Evolutionary conservation across 2,888 invertebrate species (phyloP).

Genomic region (Leptinotarsa peninsularis): DNA sequence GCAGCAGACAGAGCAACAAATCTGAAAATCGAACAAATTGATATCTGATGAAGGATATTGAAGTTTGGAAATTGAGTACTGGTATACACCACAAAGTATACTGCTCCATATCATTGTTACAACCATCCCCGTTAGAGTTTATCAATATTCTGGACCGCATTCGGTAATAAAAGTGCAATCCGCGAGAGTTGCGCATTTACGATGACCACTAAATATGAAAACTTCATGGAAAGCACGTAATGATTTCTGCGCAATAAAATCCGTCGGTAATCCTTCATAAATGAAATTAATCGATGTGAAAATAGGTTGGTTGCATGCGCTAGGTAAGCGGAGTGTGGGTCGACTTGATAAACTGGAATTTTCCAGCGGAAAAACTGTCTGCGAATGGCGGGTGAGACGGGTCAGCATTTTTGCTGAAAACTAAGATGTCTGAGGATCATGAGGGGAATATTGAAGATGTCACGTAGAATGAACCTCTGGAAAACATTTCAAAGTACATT

Average conservation of each 20-base stretch:
- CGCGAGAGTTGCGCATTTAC: conserved; percentile 41
- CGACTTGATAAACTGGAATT: conserved; percentile 17
- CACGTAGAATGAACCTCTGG: neutral
- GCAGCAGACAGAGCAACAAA: no score
- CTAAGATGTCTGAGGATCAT: neutral
- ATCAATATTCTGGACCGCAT: conserved; percentile 36
- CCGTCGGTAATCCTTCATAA: conserved; percentile 40
- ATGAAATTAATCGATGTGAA: conserved; percentile 43
- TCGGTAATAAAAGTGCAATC: conserved; percentile 38
- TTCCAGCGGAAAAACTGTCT: conserved; percentile 12
- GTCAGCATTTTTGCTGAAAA: conserved; percentile 8
- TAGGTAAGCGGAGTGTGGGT: conserved; percentile 41
- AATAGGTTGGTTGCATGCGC: conserved; percentile 41
- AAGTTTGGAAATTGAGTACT: neutral
- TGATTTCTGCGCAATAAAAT: conserved; percentile 43
- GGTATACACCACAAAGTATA: conserved; percentile 28
- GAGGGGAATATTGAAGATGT: neutral
- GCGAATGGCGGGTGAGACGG: neutral
- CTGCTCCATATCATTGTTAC: conserved; percentile 9
- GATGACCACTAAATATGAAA: conserved; percentile 48
- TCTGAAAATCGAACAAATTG: no score
- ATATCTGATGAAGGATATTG: no score
- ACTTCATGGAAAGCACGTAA: conserved; percentile 47
- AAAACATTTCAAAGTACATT: no score
- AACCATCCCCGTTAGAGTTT: conserved; percentile 1